Evolutionary conservation across 2,797 vertebrate species (phyloP), one percentile per base, ranked within the genome.

Genomic region (Labeo calbasu): DNA sequence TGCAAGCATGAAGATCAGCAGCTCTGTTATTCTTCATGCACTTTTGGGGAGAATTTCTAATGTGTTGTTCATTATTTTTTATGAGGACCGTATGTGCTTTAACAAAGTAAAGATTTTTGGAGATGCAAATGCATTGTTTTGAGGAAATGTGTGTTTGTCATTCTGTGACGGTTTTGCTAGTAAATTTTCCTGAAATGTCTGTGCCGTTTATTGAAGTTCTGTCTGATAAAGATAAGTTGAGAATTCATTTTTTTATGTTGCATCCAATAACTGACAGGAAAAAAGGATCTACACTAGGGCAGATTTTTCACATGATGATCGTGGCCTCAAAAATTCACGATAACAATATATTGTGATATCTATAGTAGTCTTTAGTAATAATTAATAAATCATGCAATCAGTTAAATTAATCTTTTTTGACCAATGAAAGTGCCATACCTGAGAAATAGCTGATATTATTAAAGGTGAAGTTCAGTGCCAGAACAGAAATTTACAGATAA

Each of bases 1-100:
- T 69, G 50, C 36, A 77, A 77, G 36, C 65, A 51, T 59, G 15
- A 68, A 57, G 50, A 68, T 46, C 32, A 68, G 59, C 32, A 51
- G 59, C 3, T 78, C 23, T 50, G 15, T 61, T 48, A 7, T 59
- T 17, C 48, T 12, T n/a, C n/a, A 43, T 53, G 63, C 19, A n/a
- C 10, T 68, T 68, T 66, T 61, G 68, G 40, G 14, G 23, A 43
- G 4, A 23, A 48, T 81, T 46, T 46, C n/a, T 32, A 32, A 32
- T 59, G 32, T 66, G 23, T 13, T 51, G 19, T 79, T 77, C 2
- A 17, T 10, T 6, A 40, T 48, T 43, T 43, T 21, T 43, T 13
- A 57, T 77, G 1, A 14, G 55, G 73, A 6, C 12, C n/a, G 13
- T 48, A 43, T 46, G 11, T 63, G 32, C 53, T 57, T 57, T 23